A percentile compares a stretch with the other conserved stretches of the same genome.
Conservation (phyloP, 2,113 vertebrate species). For the Abramis brama region DNA sequence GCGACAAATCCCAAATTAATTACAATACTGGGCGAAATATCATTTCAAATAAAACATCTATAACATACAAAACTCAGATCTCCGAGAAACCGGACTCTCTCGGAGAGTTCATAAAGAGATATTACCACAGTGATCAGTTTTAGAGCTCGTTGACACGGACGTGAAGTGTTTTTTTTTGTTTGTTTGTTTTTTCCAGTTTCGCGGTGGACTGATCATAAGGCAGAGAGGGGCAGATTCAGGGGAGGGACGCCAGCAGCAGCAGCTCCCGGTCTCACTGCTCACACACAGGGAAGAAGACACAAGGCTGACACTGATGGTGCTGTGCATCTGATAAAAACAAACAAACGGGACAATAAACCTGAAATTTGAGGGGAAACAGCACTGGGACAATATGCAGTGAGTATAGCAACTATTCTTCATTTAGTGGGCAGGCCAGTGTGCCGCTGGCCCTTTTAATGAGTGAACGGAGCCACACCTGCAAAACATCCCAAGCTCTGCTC, state of each 20-base stretch:
- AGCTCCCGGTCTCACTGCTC: constrained; percentile 31
- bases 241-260: constrained; percentile 49
- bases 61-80: neutral
- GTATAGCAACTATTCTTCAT: constrained; percentile 30
- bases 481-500: constrained; percentile 33
- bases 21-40: neutral
- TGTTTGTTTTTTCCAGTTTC: neutral
- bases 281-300: constrained; percentile 47
- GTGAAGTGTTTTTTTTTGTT: neutral
- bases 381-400: constrained; percentile 56
- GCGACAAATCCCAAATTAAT: neutral
- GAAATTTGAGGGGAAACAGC: constrained; percentile 19
- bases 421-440: neutral
- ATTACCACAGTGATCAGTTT: neutral
- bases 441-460: constrained; percentile 14
- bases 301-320: constrained; percentile 45
- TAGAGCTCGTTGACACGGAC: neutral
- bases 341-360: constrained; percentile 12
- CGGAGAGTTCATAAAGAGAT: neutral
- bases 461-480: constrained; percentile 52
- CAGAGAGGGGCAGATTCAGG: constrained; percentile 47
- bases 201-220: constrained; percentile 31
- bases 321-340: constrained; percentile 45
- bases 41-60: neutral
- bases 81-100: neutral